Percentiles rank a stretch among this genome's conserved stretches.
phyloP scores from a whole-genome alignment of 2,888 invertebrate genomes.

The Andrena haemorrhoa region DNA sequence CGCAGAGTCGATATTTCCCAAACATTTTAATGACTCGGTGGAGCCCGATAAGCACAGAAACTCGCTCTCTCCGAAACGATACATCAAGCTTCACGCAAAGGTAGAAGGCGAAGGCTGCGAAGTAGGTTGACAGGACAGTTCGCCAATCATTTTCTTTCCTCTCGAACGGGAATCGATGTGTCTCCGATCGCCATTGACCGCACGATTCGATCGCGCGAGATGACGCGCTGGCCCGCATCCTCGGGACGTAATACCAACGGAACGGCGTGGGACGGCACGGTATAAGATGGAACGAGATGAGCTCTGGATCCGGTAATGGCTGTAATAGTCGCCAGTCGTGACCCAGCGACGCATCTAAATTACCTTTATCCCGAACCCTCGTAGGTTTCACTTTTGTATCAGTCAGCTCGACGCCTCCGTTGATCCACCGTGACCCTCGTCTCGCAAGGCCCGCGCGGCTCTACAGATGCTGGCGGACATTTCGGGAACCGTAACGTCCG shows the following conservation, averaged over 20 bases:
- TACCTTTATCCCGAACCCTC: constrained; percentile 72
- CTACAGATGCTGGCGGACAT: constrained; percentile 41
- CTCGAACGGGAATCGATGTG: constrained; percentile 40
- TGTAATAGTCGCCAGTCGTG: constrained; percentile 79
- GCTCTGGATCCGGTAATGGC: constrained; percentile 78
- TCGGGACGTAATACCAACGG: constrained; percentile 69
- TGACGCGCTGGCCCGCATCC: constrained; percentile 64
- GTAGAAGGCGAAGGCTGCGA: constrained; percentile 14
- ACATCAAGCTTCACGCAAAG: background rate
- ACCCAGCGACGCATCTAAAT: constrained; percentile 80
- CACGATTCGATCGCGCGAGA: constrained; percentile 66
- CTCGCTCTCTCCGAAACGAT: background rate
- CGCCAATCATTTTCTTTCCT: constrained; percentile 16
- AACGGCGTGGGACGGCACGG: constrained; percentile 74
- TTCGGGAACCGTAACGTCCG: background rate
- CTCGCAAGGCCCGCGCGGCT: constrained; percentile 9
- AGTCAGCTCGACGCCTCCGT: constrained; percentile 61
- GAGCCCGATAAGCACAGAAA: too few relatives aligned
- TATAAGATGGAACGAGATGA: constrained; percentile 70
- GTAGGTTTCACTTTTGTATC: constrained; percentile 74
- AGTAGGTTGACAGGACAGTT: background rate
- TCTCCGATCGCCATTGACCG: constrained; percentile 53
- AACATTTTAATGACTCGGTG: background rate
- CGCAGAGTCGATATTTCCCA: background rate
- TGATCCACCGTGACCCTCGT: constrained; percentile 23